Evolutionary conservation across 2,113 vertebrate genomes (phyloP), one percentile per base, ranked within the genome.

Genomic region (human): DNA sequence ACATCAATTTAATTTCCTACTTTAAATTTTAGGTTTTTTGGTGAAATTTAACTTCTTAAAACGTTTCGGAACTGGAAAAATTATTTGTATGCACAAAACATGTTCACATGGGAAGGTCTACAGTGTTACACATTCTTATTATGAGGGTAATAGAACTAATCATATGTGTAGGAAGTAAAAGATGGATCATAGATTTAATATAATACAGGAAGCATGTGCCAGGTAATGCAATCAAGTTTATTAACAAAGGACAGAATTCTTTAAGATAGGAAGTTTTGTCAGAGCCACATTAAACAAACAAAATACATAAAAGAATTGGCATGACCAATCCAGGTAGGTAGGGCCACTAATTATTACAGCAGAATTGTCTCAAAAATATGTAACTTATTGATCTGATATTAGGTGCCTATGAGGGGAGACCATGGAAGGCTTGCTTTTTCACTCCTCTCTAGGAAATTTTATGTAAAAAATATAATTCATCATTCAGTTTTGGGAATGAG

Each of bases 21-120:
- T 93, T 89, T 93, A 72, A 73, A 94, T 86, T n/a, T 91, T 25
- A 79, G 83, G 23, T 27, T 75, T 35, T 27, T 93, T 93, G 50
- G n/a, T 13, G 43, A 90, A 89, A 84, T 68, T 61, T 48, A 72
- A 38, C 85, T 83, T 68, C 38, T n/a, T 82, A 38, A 66, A 32
- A 32, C 64, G 68, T 85, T 89, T 90, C 27, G 72, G 7, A 75
- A 30, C 17, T 89, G 68, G 38, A 43, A 18, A 89, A 45, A 81
- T 92, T 85, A 68, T 90, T 80, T 90, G 40, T 78, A 25, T 40
- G 27, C 6, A 89, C 32, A 89, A 72, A 87, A 68, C 2, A 25
- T 72, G 12, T 86, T 89, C 50, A 50, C 13, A 38, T 45, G 18
- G 5, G 16, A 38, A 8, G 10, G 61, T 68, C 20, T 45, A 16